Percentiles rank a stretch among this genome's conserved stretches.
These are phyloP conservation scores for Donacobius atricapilla DNA, from an alignment of 2,113 vertebrate species.

Conservation along the genomic window DNA sequence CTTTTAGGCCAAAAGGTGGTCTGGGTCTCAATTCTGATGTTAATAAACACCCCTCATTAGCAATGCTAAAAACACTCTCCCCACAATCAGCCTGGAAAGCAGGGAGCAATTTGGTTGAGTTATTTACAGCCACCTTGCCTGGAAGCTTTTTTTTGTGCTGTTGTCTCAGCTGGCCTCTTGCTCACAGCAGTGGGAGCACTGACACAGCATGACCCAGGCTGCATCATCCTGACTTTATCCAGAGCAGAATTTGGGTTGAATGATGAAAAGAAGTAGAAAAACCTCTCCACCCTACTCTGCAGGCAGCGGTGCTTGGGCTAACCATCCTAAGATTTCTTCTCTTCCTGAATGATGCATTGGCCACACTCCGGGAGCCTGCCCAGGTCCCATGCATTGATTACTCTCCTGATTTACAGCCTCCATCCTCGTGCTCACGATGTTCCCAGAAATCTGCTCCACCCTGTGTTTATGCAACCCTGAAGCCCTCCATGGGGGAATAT, in stretches of 20 bases:
- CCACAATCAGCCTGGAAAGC: not conserved
- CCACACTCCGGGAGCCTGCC: not conserved
- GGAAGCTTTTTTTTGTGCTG: not conserved
- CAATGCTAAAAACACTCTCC: not conserved
- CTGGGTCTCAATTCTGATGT: not conserved
- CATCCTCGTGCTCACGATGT: rapidly evolving
- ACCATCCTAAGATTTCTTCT: not conserved
- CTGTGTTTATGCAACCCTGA: not conserved
- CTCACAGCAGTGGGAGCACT: not conserved
- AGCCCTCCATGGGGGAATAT: not conserved
- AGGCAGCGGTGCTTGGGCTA: not conserved
- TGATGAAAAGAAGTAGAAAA: not conserved
- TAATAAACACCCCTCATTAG: not conserved
- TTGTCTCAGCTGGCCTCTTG: not conserved
- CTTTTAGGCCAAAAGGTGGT: not conserved
- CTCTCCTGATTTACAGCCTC: not conserved
- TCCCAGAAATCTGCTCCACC: not conserved
- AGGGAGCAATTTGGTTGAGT: not conserved
- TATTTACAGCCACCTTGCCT: not conserved
- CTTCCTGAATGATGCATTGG: not conserved
- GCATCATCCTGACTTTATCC: not conserved
- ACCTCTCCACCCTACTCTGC: not conserved
- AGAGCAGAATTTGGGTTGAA: not conserved
- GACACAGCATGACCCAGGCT: not conserved
- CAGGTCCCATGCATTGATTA: not conserved